A percentile compares a stretch with the other conserved stretches of the same genome.
phyloP scores from a whole-genome alignment of 2,113 vertebrate species.

The Limanda limanda region DNA sequence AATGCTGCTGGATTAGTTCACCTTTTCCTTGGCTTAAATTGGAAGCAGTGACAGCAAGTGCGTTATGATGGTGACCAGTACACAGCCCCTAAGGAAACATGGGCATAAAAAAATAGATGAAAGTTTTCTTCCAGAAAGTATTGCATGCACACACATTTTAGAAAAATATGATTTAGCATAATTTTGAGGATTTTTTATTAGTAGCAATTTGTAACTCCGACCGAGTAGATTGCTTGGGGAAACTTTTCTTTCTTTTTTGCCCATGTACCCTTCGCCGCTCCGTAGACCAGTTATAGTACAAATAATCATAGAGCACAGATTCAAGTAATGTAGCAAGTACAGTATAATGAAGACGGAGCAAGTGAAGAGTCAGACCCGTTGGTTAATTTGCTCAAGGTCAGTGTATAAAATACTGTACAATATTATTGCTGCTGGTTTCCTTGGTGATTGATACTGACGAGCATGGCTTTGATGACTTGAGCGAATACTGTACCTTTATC shows the following conservation, averaged over 20 bases:
- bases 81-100: too few species aligned
- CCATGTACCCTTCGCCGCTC: too few species aligned
- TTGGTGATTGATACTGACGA: constrained; percentile 42
- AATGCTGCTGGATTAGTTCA: constrained; percentile 15
- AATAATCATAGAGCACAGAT: constrained; percentile 11
- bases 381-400: neutral
- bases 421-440: constrained; percentile 66
- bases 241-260: too few species aligned
- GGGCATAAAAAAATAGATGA: too few species aligned
- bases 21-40: constrained; percentile 35
- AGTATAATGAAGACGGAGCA: constrained; percentile 19
- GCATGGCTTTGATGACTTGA: constrained; percentile 7
- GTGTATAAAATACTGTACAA: constrained; percentile 62
- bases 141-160: too few species aligned
- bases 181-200: too few species aligned
- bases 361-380: constrained; percentile 37
- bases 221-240: too few species aligned
- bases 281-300: constrained; percentile 4
- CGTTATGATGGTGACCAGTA: constrained; percentile 35
- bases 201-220: too few species aligned
- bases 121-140: too few species aligned
- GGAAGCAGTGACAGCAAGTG: constrained; percentile 45
- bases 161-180: too few species aligned
- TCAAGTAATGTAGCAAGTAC: constrained; percentile 37
- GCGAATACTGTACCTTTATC: neutral